Conservation (phyloP, 2,888 invertebrate species). For the Aelia acuminata region DNA sequence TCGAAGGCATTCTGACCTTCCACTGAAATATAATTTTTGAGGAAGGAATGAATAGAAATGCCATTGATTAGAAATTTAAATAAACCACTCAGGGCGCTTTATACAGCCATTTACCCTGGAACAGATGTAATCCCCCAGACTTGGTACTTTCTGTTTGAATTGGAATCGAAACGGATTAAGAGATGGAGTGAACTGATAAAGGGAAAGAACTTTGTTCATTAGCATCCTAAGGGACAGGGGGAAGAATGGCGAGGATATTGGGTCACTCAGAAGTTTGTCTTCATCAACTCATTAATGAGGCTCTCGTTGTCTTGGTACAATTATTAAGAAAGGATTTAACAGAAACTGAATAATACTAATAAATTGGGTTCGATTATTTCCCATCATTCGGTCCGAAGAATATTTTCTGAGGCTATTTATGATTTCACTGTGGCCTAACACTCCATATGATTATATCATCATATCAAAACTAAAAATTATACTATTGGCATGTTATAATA, state of each 20-base stretch:
- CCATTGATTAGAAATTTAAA: slow-evolving; percentile 1
- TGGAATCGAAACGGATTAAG: slow-evolving; percentile 13
- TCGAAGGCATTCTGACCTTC: neutral
- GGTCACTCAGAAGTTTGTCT: slow-evolving; percentile 8
- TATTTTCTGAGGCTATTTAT: neutral
- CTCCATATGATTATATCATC: too few species aligned
- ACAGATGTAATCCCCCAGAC: neutral
- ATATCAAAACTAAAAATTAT: too few species aligned
- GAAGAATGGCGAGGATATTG: slow-evolving; percentile 19
- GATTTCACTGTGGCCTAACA: too few species aligned
- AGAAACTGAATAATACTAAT: neutral
- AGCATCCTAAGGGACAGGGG: neutral
- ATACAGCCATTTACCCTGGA: neutral
- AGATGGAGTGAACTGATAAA: neutral
- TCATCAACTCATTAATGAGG: slow-evolving; percentile 20
- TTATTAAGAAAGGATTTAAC: neutral
- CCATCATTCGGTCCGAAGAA: neutral
- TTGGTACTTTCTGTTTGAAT: slow-evolving; percentile 10
- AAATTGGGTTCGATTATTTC: neutral
- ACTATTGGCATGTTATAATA: too few species aligned
- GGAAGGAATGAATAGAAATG: neutral
- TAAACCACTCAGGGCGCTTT: neutral
- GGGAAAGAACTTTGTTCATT: slow-evolving; percentile 5
- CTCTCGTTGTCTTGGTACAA: neutral
- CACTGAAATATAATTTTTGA: neutral